Base-by-base conservation (phyloP, 2,888 invertebrate species). In the Lasiommata megera region DNA sequence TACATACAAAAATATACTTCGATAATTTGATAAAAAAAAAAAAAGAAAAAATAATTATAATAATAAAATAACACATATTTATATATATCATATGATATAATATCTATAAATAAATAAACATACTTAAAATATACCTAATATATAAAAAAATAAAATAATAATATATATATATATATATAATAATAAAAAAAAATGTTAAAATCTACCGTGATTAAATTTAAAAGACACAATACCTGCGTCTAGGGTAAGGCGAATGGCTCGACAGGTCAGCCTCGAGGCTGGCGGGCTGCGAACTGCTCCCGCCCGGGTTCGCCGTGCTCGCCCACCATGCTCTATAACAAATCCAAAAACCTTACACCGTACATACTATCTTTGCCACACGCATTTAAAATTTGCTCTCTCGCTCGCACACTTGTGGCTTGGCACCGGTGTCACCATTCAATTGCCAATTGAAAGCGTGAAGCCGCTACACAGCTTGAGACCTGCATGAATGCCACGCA, bases 231-330 rank as follows among this genome's bases (percentile, higher is more conserved):
- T 72, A 88, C 88, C 86, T 84, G 63, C 89, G 77, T 23, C 89
- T 69, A 0, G 86, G 85, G 50, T 82, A 88, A 0, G 88, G 88
- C 11, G 89, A 88, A 65, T 85, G 81, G 58, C 77, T 82, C 12
- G 81, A 76, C 65, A 82, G 77, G 61, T 89, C 90, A 0, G 81
- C 76, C 67, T 91, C 91, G 3, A 91, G 68, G 63, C 91, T 91
- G 34, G 90, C 72, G 1, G 91, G 91, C 72, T 91, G 91, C 18
- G 91, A 91, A 58, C 87, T 88, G 70, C 90, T 88, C 59, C 91
- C 89, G 23, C 89, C 88, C 0, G 85, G 79, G 67, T 74, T 74
- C 40, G 73, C 74, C 54, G 76, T 72, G 1, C 76, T 70, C 55
- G 82, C 84, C 89, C 89, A 88, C 73, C 84, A 81, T 41, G 88